Evolutionary conservation across 2,113 vertebrate species (phyloP), one percentile per base, ranked within the genome.

Genomic region (Vulpes lagopus): DNA sequence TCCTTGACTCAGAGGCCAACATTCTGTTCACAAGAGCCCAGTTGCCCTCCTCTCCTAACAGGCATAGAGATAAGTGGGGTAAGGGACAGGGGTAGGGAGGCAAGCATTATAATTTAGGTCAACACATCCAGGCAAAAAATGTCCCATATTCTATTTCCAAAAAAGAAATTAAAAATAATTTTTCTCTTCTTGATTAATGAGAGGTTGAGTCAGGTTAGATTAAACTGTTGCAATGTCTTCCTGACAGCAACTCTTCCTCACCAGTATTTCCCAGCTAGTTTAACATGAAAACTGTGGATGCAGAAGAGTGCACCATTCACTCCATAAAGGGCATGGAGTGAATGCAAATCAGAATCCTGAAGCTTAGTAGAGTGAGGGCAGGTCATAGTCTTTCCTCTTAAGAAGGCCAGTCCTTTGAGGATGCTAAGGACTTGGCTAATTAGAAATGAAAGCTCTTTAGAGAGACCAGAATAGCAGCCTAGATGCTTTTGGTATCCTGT

Each of bases 71-170:
- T 76, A 62, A 65, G 5, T 59, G 17, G n/a, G 49, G 11, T 38
- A 6, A 94, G 23, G 27, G 59, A 69, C 14, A 89, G 12, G 60
- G 17, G 49, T 15, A 79, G 69, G 59, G 32, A 51, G 16, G 27
- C 32, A 97, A 91, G 64, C 71, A 71, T 94, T 11, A 78, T 92
- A 95, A 96, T 95, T 96, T 94, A 20, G 73, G 53, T 94, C 78
- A 93, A 94, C 19, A 89, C 20, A 90, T 43, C 43, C 80, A 95
- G 59, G 74, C 32, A 67, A 91, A 95, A 73, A 89, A 88, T 84
- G 35, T 83, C 92, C 71, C 76, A 73, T 71, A 86, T 71, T 60
- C 12, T 65, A 96, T 89, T 97, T 92, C 67, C 78, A 97, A 94
- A 92, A 76, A 84, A 71, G 30, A 92, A 62, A 94, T 94, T 91